Percentiles rank a stretch among this genome's conserved stretches.
These are phyloP conservation scores for Momotus momota DNA, from an alignment of 2,797 vertebrate species.

Conservation along the genomic window DNA sequence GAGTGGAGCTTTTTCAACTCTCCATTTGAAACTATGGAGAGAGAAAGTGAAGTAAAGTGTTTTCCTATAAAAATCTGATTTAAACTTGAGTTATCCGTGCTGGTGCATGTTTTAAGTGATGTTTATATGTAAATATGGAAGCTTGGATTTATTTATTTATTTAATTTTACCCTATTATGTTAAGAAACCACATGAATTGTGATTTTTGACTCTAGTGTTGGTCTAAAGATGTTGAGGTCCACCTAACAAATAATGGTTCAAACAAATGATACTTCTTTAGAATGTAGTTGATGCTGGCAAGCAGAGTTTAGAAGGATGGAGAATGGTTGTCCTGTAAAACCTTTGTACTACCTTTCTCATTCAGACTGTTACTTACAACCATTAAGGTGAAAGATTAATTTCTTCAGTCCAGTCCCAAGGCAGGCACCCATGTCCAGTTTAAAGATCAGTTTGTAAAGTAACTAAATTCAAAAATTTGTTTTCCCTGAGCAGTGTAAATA, in stretches of 20 bases:
- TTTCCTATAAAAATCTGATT: neutral
- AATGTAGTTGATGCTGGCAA: neutral
- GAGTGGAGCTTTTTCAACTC: neutral
- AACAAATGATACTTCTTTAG: neutral
- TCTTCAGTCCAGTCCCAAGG: neutral
- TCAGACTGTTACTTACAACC: neutral
- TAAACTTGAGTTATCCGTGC: neutral
- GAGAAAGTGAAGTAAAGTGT: neutral
- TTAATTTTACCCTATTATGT: neutral
- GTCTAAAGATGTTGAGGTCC: neutral
- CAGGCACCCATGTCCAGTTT: neutral
- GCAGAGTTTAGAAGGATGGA: neutral
- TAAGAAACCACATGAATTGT: neutral
- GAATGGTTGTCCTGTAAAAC: neutral
- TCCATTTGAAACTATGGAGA: neutral
- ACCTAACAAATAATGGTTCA: neutral
- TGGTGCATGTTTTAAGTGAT: neutral
- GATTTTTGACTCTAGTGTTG: neutral
- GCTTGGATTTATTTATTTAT: neutral
- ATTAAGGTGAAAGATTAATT: neutral
- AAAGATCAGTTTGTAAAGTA: neutral
- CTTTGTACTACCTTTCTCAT: neutral
- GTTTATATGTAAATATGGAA: neutral
- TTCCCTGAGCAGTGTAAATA: neutral
- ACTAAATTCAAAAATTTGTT: neutral